phyloP scores from a whole-genome alignment of 2,113 vertebrate genomes.

The Saccopteryx bilineata region DNA sequence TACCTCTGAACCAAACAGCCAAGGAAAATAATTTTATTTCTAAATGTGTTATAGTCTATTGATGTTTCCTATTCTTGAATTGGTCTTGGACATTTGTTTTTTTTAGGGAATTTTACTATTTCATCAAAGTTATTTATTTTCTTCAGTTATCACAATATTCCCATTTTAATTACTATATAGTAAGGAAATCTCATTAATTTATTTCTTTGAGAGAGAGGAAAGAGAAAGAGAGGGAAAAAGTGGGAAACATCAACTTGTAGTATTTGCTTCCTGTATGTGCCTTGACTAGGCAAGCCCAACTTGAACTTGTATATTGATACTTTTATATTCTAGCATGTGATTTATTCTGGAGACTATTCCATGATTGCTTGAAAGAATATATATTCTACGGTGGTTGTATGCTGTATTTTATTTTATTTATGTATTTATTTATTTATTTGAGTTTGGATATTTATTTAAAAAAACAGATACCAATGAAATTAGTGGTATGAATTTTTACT shows the following conservation, averaged over 20 bases:
- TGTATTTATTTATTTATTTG: background rate
- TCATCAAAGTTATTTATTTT: background rate
- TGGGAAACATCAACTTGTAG: too few relatives aligned
- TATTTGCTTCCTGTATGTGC: too few relatives aligned
- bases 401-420: background rate
- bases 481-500: slow-evolving; percentile 30
- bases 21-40: background rate
- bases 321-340: background rate
- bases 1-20: too few relatives aligned
- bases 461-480: slow-evolving; percentile 34
- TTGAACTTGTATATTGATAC: background rate
- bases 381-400: background rate
- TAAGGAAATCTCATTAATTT: background rate
- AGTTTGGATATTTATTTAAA: slow-evolving; percentile 64
- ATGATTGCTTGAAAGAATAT: background rate
- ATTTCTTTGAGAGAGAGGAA: too few relatives aligned
- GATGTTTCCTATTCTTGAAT: background rate
- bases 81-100: background rate
- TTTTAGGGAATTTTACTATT: background rate
- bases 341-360: background rate
- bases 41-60: background rate
- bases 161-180: background rate
- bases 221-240: too few relatives aligned
- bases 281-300: too few relatives aligned
- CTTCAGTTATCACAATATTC: background rate